Conservation (phyloP, 2,888 invertebrate species). For the Chloroclysta siterata region DNA sequence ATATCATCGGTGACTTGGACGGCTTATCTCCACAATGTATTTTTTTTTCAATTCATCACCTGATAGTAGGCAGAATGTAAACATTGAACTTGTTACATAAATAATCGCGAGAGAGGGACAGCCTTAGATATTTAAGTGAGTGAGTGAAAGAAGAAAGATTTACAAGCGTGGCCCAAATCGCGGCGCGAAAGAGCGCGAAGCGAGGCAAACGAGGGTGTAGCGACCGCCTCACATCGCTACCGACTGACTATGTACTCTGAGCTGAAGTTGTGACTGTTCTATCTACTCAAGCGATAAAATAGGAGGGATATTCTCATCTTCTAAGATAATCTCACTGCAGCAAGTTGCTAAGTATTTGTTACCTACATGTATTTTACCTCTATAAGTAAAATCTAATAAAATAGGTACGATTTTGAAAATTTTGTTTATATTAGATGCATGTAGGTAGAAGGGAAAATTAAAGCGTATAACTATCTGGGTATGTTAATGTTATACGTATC, state of each 20-base stretch:
- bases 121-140: constrained; percentile 42
- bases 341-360: not conserved
- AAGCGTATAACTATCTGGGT: too few species aligned
- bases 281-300: constrained; percentile 64
- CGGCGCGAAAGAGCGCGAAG: constrained; percentile 69
- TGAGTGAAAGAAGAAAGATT: constrained; percentile 57
- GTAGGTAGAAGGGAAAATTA: too few species aligned
- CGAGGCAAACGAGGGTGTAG: constrained; percentile 61
- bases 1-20: constrained; percentile 28
- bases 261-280: constrained; percentile 59
- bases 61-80: constrained; percentile 64
- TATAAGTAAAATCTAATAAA: too few species aligned
- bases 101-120: constrained; percentile 60
- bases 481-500: too few species aligned
- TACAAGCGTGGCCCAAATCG: constrained; percentile 72
- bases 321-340: constrained; percentile 10
- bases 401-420: too few species aligned
- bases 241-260: constrained; percentile 70
- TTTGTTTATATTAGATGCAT: too few species aligned
- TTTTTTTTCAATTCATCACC: constrained; percentile 55
- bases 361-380: too few species aligned
- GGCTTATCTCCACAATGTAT: constrained; percentile 45
- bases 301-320: constrained; percentile 57
- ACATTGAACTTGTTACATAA: constrained; percentile 76
- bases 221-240: constrained; percentile 83